phyloP scores from a whole-genome alignment of 2,797 vertebrate species.

The Tachyglossus aculeatus region DNA sequence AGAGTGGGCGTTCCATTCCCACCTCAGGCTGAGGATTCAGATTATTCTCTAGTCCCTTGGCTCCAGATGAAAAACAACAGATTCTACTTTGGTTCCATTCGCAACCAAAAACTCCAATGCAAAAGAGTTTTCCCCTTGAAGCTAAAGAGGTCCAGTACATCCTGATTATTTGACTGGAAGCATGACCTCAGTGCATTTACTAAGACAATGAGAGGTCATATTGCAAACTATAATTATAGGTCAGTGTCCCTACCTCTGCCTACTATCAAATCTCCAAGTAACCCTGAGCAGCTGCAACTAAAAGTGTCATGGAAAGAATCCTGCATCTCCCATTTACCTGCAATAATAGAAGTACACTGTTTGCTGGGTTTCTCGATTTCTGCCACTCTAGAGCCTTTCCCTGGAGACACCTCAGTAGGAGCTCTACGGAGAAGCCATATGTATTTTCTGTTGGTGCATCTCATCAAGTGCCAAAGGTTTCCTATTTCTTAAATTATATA shows the following conservation, averaged over 20 bases:
- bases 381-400: background rate
- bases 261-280: background rate
- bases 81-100: conserved; percentile 2
- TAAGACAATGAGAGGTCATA: background rate
- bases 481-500: conserved; percentile 13
- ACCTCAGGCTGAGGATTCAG: no score
- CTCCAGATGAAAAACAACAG: no score
- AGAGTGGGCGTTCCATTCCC: no score
- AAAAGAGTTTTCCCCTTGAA: conserved; percentile 7
- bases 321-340: background rate
- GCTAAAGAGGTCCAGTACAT: background rate
- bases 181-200: background rate
- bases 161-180: no score
- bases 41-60: no score
- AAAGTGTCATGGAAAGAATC: conserved; percentile 1
- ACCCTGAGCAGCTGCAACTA: background rate
- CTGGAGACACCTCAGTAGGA: background rate
- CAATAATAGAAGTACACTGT: background rate
- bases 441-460: background rate
- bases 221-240: background rate
- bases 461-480: background rate
- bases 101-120: background rate
- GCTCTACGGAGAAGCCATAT: background rate
- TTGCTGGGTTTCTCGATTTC: background rate
- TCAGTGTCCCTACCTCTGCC: background rate